Evolutionary conservation across 2,888 invertebrate species (phyloP), one percentile per base, ranked within the genome.

Genomic region (Stomorhina lunata): DNA sequence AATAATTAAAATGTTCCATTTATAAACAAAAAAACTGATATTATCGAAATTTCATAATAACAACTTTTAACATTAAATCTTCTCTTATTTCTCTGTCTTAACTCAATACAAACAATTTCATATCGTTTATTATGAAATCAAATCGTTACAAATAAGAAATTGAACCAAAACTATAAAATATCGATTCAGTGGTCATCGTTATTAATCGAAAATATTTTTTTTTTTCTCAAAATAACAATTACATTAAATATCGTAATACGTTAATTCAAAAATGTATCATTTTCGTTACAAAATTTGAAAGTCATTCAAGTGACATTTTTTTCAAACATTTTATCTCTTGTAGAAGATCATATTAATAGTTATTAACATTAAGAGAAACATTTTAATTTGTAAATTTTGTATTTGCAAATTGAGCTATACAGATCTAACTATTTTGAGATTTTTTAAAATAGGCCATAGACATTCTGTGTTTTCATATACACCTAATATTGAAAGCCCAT

Each of bases 121-220:
- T 86, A 82, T 76, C 84, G 83, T 85, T 63, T 78, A 79, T 63
- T 77, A 75, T 48, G 32, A 75, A 78, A n/a, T 79, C 82, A 85
- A 85, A 82, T 76, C 84, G 83, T 85, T 63, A 76, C 76, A 59
- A 75, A 75, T 48, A 25, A 75, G 76, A 84, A 80, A 69, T 63
- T 75, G 65, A 75, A 83, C 37, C n/a, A 84, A 59, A 76, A 55
- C 78, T 87, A 90, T 90, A 90, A 91, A 91, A 90, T 90, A 90
- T 91, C 90, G 90, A 91, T 91, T 90, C 88, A 90, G 89, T 90
- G 88, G 89, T 89, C 90, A 90, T 90, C 90, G 90, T 88, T 90
- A 89, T 85, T 84, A 85, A 61, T 32, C 29, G 32, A 69, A 34
- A 59, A 84, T 10, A 29, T 10, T 32, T 76, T 40, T 32, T 50